These are phyloP conservation scores for Heliothis subflexa DNA, from an alignment of 1,140 invertebrate genomes.

Conservation along the genomic window DNA sequence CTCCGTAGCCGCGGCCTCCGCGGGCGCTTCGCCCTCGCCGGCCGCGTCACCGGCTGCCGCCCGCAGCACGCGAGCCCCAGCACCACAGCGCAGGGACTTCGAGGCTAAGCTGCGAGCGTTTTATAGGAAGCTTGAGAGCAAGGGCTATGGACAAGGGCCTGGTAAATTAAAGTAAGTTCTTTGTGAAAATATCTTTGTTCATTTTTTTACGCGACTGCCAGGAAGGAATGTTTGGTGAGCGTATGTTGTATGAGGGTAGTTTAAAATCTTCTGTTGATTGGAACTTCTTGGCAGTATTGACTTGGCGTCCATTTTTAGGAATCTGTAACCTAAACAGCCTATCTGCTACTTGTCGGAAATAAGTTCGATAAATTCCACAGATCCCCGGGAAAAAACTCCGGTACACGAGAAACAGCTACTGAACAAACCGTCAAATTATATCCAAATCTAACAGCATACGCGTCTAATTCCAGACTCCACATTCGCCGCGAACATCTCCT, in stretches of 20 bases:
- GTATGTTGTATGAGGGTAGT: no score
- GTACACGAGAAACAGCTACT: background rate
- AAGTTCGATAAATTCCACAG: no score
- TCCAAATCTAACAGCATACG: background rate
- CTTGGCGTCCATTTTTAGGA: no score
- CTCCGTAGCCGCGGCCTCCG: slow-evolving; percentile 75
- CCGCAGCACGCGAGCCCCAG: slow-evolving; percentile 92
- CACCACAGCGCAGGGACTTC: slow-evolving; percentile 96
- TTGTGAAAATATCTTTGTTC: background rate
- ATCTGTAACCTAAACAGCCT: no score
- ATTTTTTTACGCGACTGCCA: no score
- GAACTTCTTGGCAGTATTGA: no score
- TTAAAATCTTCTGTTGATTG: no score
- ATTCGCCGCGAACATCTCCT: slow-evolving; percentile 96
- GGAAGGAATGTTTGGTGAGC: no score
- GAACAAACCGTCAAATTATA: background rate
- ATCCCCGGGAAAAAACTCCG: no score
- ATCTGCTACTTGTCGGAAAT: no score
- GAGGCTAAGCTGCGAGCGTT: slow-evolving; percentile 98
- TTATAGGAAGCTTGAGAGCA: slow-evolving; percentile 97
- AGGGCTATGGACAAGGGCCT: slow-evolving; percentile 98
- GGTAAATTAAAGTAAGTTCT: slow-evolving; percentile 96
- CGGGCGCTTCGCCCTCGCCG: slow-evolving; percentile 90
- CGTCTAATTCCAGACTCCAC: slow-evolving; percentile 90
- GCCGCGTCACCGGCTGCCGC: slow-evolving; percentile 92